phyloP scores from a whole-genome alignment of 2,797 vertebrate species.

The Nyctibius grandis region DNA sequence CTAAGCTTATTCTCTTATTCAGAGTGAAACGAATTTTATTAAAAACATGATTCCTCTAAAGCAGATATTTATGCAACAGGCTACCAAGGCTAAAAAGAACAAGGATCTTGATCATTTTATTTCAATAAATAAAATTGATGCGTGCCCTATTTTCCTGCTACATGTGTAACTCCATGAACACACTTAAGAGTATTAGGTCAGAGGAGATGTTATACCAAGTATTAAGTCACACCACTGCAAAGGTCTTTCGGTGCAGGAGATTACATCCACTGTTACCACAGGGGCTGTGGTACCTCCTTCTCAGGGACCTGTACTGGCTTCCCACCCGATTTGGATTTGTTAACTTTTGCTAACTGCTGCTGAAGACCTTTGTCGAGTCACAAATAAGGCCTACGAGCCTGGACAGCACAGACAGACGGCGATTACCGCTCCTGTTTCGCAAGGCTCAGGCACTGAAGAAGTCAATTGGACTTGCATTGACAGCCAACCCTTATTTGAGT shows the following conservation, averaged over 20 bases:
- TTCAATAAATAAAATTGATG: background rate
- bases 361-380: background rate
- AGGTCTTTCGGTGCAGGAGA: background rate
- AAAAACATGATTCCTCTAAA: background rate
- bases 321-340: background rate
- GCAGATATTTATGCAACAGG: background rate
- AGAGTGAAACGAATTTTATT: background rate
- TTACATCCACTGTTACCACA: background rate
- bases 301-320: background rate
- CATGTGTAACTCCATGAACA: background rate
- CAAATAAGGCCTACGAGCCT: rapidly evolving
- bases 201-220: background rate
- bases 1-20: background rate
- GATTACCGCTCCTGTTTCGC: rapidly evolving
- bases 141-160: background rate
- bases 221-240: background rate
- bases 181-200: background rate
- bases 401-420: background rate
- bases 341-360: background rate
- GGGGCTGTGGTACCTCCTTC: background rate
- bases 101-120: background rate
- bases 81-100: background rate
- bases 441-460: background rate
- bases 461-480: background rate
- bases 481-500: background rate